Evolutionary conservation across 2,113 vertebrate species (phyloP).

Genomic region (Cygnus buccinator): DNA sequence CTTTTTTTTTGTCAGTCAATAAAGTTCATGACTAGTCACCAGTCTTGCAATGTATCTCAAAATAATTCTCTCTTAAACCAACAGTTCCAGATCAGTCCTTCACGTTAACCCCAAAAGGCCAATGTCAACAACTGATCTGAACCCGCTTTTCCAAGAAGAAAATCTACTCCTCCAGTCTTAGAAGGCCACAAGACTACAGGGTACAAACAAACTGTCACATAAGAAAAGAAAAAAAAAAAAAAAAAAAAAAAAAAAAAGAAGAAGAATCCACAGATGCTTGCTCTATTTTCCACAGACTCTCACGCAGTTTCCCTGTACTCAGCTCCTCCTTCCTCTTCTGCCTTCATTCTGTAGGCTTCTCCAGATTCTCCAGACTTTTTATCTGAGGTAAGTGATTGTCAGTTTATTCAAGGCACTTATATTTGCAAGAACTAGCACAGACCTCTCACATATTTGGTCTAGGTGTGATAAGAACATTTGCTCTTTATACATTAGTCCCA

Average conservation of each 20-base stretch:
- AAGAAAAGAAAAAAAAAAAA: neutral
- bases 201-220: neutral
- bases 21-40: neutral
- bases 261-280: neutral
- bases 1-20: neutral
- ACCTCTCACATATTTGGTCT: slow-evolving; percentile 51
- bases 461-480: slow-evolving; percentile 50
- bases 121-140: neutral
- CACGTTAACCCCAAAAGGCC: neutral
- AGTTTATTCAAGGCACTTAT: slow-evolving; percentile 52
- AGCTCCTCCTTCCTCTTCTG: neutral
- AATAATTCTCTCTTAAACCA: neutral
- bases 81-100: neutral
- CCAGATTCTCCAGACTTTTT: slow-evolving; percentile 29
- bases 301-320: neutral
- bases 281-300: neutral
- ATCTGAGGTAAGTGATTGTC: slow-evolving; percentile 20
- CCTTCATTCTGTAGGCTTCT: neutral
- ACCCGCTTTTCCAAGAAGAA: neutral
- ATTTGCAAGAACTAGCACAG: slow-evolving; percentile 45
- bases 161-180: neutral
- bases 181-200: neutral
- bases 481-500: slow-evolving; percentile 31
- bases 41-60: neutral
- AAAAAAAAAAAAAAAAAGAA: neutral